Base-by-base conservation (phyloP, 2,113 vertebrate species). In the Archocentrus centrarchus region DNA sequence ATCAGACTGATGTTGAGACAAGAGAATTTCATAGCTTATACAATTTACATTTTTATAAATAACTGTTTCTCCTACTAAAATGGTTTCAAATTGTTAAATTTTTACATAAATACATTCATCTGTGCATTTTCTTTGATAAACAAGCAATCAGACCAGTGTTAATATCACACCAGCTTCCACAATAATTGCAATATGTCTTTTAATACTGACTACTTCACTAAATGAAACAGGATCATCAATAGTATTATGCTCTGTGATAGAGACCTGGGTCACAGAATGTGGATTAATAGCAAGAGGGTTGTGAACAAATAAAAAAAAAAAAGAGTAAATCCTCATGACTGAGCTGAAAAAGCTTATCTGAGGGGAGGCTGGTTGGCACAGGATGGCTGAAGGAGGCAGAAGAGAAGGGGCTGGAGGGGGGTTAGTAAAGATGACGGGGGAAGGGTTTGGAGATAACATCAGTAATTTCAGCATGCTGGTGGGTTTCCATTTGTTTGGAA, bases 381-480 rank as follows among this genome's bases (percentile, higher is more conserved):
- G 62, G 68, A 80, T 14, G 64, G 41, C 79, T 73, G 77, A 78
- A 62, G 30, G 55, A 88, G 41, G 85, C 47, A 83, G 41, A 81
- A 80, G 55, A 68, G 20, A 58, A n/a, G 11, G 22, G 59, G 32
- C 20, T 59, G 61, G 58, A 61, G 58, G 75, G 39, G 76, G 80
- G 77, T 32, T 10, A 39, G 58, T 60, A 15, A 64, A 63, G 75
- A 83, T 55, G 78, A 41, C 7, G 75, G 76, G 83, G 86, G 78
- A 27, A 55, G 80, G 80, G 66, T 57, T 75, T 27, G 79, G 53
- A 89, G 94, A 96, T 96, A 95, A 93, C 92, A 95, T 96, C 95
- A 95, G 93, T 94, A 94, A 96, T 95, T 95, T 96, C 94, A 91
- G 93, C 85, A 77, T 85, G 93, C 91, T 91, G 91, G 77, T 77